phyloP scores from a whole-genome alignment of 2,113 vertebrate species.

The Tringa solitaria region DNA sequence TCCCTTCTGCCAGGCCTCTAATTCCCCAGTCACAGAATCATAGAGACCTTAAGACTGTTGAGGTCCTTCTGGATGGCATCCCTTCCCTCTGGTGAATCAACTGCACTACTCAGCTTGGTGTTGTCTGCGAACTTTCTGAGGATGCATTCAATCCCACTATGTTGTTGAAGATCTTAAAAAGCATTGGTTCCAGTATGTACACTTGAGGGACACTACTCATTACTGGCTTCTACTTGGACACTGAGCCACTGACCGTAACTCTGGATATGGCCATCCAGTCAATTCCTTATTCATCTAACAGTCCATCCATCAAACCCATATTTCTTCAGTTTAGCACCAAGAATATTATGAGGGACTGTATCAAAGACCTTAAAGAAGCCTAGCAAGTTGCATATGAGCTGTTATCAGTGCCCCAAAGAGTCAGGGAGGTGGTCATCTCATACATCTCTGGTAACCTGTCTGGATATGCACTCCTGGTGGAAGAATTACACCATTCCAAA shows the following conservation, averaged over 20 bases:
- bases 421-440: neutral
- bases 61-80: neutral
- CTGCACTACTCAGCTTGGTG: neutral
- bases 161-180: neutral
- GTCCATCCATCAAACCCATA: neutral
- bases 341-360: neutral
- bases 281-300: neutral
- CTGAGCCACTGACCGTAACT: neutral
- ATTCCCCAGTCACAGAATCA: neutral
- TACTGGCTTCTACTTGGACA: neutral
- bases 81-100: neutral
- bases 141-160: neutral
- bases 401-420: neutral
- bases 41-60: neutral
- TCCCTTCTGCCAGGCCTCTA: neutral
- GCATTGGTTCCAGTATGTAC: neutral
- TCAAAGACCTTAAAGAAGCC: neutral
- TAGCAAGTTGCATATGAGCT: neutral
- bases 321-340: neutral
- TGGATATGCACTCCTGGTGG: neutral
- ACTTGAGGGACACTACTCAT: neutral
- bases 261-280: neutral
- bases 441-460: neutral
- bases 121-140: neutral
- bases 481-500: neutral